Evolutionary conservation across 2,888 invertebrate genomes (phyloP).

Genomic region (Drosophila mimetica): DNA sequence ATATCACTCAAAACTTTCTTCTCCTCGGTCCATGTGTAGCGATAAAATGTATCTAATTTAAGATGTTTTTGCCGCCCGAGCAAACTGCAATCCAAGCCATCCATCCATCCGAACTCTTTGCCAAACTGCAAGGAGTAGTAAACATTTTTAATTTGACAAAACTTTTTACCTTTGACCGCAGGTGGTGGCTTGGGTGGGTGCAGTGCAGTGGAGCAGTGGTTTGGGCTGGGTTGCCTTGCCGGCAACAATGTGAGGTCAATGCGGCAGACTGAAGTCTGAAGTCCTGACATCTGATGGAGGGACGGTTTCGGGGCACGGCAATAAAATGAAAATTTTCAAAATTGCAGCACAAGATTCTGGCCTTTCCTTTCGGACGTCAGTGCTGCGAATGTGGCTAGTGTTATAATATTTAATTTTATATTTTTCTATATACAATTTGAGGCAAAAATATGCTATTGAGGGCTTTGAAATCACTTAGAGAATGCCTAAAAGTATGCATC

Average conservation of each 20-base stretch:
- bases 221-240: too few relatives aligned
- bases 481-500: background rate
- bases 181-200: conserved; percentile 20
- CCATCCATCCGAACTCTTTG: conserved; percentile 36
- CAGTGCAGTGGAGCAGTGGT: background rate
- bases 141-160: conserved; percentile 79
- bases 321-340: conserved; percentile 64
- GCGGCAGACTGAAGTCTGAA: conserved; percentile 70
- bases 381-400: conserved; percentile 16
- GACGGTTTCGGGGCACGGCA: conserved; percentile 4
- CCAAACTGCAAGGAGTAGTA: conserved; percentile 67
- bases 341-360: conserved; percentile 65
- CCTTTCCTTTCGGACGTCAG: conserved; percentile 41
- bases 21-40: conserved; percentile 64
- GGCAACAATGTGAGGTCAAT: conserved; percentile 75
- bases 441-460: too few relatives aligned
- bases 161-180: conserved; percentile 81
- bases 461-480: background rate
- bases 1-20: conserved; percentile 71
- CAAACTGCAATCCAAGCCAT: conserved; percentile 24
- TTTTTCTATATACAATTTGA: background rate
- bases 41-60: conserved; percentile 79
- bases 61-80: conserved; percentile 77
- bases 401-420: background rate
- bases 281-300: conserved; percentile 45